Base-by-base conservation (phyloP, 2,113 vertebrate genomes). In the Ochotona curzoniae region DNA sequence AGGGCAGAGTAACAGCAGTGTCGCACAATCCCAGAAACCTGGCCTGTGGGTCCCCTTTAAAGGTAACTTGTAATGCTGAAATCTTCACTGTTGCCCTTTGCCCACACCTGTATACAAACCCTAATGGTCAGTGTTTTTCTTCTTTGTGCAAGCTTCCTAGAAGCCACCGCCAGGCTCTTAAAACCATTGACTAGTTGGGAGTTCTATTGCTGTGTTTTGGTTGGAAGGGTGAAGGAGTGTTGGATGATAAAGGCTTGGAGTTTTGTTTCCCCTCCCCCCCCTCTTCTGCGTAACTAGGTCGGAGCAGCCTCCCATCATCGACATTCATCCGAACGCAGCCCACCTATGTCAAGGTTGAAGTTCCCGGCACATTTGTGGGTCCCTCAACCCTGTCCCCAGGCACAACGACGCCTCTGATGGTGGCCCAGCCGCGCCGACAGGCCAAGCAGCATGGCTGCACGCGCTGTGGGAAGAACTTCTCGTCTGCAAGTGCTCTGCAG, bases 401-500 rank as follows among this genome's bases (percentile, higher is more conserved):
- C 15, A 92, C 98, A 30, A 81, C 98, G n/a, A 81, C 98, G 1
- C 98, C 99, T 4, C 76, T 98, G 8, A 81, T 98, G 0, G 97
- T 98, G 13, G 90, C 98, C 0, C 98, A 98, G 8, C 97, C 98
- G 0, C 99, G 99, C 12, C 98, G 99, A 38, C 98, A 99, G 0
- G 96, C 98, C 97, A 99, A 99, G 95, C 99, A 99, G 84, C 99
- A 99, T 28, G 97, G 98, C 95, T 99, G 99, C 95, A 98, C 98
- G 0, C 97, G 96, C 0, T 99, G 99, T 38, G 98, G 98, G 51
- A 99, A 99, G 98, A 99, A 99, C 98, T 99, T 99, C 97, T 99
- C 99, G 0, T 99, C 99, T 0, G 99, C 99, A 81, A 99, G 99
- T 0, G 99, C 99, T 30, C 98, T 99, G 83, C 99, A 99, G 98